phyloP scores from a whole-genome alignment of 2,888 invertebrate species.

The Aleiodes leptofemur region DNA sequence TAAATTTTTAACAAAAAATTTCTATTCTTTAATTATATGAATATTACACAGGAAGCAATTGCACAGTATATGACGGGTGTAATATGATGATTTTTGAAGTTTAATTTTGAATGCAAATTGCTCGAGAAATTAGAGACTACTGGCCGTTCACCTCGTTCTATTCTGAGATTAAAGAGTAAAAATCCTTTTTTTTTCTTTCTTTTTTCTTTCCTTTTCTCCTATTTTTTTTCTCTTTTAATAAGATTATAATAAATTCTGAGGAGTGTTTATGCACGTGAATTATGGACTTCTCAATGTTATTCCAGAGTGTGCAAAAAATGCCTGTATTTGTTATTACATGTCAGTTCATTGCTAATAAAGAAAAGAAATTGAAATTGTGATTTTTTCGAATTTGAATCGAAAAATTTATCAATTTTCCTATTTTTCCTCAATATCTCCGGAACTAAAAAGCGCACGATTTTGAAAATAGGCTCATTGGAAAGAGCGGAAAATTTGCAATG shows the following conservation, averaged over 20 bases:
- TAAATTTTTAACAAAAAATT: not conserved
- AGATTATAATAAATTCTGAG: not conserved
- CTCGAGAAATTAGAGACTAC: not conserved
- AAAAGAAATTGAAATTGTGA: not conserved
- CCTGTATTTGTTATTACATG: not conserved
- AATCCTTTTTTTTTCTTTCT: not conserved
- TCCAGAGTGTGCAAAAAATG: not conserved
- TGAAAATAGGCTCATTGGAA: not conserved
- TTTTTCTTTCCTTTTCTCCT: not conserved
- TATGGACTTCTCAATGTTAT: not conserved
- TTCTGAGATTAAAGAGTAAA: constrained; percentile 1
- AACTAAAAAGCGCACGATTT: no score
- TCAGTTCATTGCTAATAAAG: not conserved
- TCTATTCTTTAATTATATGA: not conserved
- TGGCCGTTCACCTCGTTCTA: constrained; percentile 34
- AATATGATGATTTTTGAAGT: not conserved
- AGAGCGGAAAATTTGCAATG: not conserved
- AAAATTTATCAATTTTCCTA: no score
- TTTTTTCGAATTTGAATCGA: no score
- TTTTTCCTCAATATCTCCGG: no score
- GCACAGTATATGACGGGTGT: not conserved
- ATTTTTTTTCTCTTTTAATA: not conserved
- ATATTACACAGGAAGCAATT: not conserved
- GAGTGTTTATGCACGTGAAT: not conserved
- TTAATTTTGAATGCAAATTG: not conserved